Conservation (phyloP, 2,113 vertebrate genomes). For the Malurus cyaneus region DNA sequence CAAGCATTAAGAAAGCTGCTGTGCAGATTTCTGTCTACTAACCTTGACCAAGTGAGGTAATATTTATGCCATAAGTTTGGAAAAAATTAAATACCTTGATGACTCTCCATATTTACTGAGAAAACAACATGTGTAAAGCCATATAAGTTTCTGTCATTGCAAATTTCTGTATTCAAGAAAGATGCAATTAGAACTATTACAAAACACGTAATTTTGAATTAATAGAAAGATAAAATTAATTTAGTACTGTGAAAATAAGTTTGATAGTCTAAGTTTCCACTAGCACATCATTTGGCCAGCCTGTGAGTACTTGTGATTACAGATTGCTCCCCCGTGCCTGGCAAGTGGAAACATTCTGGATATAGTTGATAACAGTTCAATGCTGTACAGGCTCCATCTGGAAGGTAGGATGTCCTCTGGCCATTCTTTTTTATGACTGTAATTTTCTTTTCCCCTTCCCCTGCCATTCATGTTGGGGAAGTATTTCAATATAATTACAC, state of each 20-base stretch:
- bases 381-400: conserved; percentile 91
- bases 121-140: neutral
- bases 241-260: neutral
- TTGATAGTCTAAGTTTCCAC: neutral
- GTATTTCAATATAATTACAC: neutral
- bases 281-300: neutral
- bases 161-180: neutral
- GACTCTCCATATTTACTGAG: neutral
- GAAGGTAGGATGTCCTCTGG: conserved; percentile 78
- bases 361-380: conserved; percentile 81
- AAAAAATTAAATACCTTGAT: neutral
- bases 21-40: neutral
- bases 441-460: neutral
- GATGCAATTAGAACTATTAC: neutral
- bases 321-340: conserved; percentile 78
- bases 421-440: neutral
- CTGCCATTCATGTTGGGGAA: neutral
- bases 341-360: conserved; percentile 83
- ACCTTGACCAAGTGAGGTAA: neutral
- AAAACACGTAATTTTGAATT: neutral
- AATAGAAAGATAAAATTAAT: neutral
- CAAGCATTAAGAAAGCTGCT: neutral
- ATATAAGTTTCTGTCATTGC: neutral
- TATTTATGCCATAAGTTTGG: neutral
- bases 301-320: neutral